Base-by-base conservation (phyloP, 2,113 vertebrate genomes). In the Rousettus leschenaultii region DNA sequence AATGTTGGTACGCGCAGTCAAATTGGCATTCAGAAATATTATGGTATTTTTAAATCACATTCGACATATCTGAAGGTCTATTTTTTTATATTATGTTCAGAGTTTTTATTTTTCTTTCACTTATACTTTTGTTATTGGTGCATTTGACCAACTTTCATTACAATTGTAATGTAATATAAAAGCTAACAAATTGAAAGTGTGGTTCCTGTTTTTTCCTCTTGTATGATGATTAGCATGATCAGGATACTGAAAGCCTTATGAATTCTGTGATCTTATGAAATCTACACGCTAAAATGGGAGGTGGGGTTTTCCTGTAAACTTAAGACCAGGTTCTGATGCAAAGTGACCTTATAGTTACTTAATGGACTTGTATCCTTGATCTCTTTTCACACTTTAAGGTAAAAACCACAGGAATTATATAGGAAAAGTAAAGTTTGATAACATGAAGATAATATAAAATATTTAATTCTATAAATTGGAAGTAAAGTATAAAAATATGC, bases 401-500 rank as follows among this genome's bases (percentile, higher is more conserved):
- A 71, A 86, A 28, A 1, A n/a, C 33, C 3, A n/a, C 22, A 24
- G 16, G 13, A 63, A 61, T 55, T 16, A 90, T 68, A 59, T 59
- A 65, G 61, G 12, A 82, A 88, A 78, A 88, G 6, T 14, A 30
- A 26, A 28, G 1, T 55, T 75, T 55, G 55, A 30, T 48, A 38
- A 35, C 30, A 19, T 55, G 16, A 66, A 65, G 21, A 74, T 68
- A 77, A 51, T n/a, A 40, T 24, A 6, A 87, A 78, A 90, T 21
- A 61, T 96, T 75, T 84, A 28, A 66, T 14, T 66, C 18, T 40
- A 40, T 53, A 53, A 40, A 90, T n/a, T 74, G 43, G 33, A 93
- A 80, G 18, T 26, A 16, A n/a, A 35, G 24, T 13, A 51, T 12
- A 65, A 28, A 84, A 94, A 95, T 51, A 91, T 30, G 7, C 6